These are phyloP conservation scores for Borostomias antarcticus DNA, from an alignment of 2,797 vertebrate genomes.

Conservation along the genomic window DNA sequence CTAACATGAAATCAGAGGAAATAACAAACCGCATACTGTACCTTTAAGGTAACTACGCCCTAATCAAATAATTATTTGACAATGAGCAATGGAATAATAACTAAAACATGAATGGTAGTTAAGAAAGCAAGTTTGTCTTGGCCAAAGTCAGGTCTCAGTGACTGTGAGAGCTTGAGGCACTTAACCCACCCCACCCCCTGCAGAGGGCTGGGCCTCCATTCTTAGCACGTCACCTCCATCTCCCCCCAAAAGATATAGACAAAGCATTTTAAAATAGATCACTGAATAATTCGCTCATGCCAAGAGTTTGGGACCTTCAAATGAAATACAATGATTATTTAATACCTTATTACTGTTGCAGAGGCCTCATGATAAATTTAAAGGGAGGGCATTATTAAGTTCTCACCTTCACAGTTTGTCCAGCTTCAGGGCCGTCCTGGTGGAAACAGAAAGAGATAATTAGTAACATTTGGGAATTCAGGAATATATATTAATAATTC, in stretches of 20 bases:
- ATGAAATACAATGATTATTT: conserved; percentile 78
- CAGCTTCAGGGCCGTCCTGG: conserved; percentile 89
- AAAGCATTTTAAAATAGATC: conserved; percentile 57
- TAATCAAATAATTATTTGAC: not conserved
- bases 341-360: conserved; percentile 72
- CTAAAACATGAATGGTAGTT: not conserved
- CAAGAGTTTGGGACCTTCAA: conserved; percentile 63
- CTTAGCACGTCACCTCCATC: conserved; percentile 25
- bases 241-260: conserved; percentile 49
- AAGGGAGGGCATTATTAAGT: conserved; percentile 72
- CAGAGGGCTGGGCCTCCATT: not conserved
- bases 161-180: not conserved
- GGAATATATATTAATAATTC: conserved; percentile 79
- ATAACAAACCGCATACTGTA: not conserved
- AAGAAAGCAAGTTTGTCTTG: not conserved
- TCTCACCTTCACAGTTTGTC: conserved; percentile 95
- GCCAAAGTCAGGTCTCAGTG: conserved; percentile 10
- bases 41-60: not conserved
- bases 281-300: conserved; percentile 67
- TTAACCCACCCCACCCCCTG: not conserved
- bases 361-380: conserved; percentile 75
- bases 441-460: conserved; percentile 70
- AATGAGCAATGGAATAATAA: not conserved
- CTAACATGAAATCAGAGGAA: no score
- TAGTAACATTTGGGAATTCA: conserved; percentile 70